phyloP scores from a whole-genome alignment of 2,888 invertebrate genomes.

The Parnassius orleans region DNA sequence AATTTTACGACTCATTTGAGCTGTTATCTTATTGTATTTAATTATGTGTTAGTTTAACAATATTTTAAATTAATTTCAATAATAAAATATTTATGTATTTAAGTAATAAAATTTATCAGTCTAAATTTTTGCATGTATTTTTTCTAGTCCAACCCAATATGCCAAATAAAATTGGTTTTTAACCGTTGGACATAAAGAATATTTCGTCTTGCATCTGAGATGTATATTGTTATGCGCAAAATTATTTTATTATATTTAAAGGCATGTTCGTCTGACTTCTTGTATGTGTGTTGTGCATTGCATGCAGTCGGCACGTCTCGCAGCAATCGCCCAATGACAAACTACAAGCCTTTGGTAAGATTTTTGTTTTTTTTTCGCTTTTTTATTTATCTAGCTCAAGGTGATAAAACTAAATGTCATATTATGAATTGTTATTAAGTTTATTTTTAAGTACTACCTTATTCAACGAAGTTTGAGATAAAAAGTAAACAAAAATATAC shows the following conservation, averaged over 20 bases:
- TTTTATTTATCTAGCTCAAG: background rate
- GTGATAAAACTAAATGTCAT: no score
- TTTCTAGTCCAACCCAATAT: background rate
- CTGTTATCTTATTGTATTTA: no score
- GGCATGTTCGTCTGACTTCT: constrained; percentile 46
- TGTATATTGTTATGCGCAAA: constrained; percentile 7
- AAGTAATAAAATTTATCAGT: background rate
- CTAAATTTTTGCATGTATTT: background rate
- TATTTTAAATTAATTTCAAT: no score
- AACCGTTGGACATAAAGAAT: background rate
- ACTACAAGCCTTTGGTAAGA: constrained; percentile 74
- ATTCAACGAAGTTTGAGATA: no score
- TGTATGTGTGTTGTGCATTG: constrained; percentile 61
- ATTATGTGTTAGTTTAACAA: no score
- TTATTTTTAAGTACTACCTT: no score
- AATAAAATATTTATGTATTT: no score
- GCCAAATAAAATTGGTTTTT: background rate
- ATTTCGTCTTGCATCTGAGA: background rate
- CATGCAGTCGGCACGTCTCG: constrained; percentile 65
- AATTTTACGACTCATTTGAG: no score
- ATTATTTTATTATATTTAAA: constrained; percentile 19
- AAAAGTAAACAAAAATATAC: no score
- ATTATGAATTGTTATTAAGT: no score
- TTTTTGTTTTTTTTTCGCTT: constrained; percentile 30
- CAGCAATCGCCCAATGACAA: constrained; percentile 60